Base-by-base conservation (phyloP, 2,113 vertebrate genomes). In the Crotalus viridis region DNA sequence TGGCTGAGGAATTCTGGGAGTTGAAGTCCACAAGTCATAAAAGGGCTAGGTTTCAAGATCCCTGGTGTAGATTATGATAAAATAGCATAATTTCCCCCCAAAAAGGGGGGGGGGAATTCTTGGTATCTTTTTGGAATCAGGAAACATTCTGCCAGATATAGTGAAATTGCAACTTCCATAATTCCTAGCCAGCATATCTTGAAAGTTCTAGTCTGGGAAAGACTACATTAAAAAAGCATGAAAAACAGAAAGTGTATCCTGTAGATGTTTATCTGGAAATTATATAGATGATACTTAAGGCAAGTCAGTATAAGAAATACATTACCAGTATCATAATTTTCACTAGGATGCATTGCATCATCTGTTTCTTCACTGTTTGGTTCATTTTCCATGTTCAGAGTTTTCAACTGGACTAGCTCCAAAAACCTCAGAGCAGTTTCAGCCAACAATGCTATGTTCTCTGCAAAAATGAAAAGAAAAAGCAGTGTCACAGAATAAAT, bases 401-500 rank as follows among this genome's bases (percentile, higher is more conserved):
- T 99, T 97, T 99, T 99, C 90, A 99, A 97, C 96, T 99, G 99
- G 19, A 99, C 99, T 95, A 99, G 93, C 96, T 99, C 99, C 95
- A 99, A 96, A 97, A 99, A 99, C 17, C 99, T 98, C 95, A 99
- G 97, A 43, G 99, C 99, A 46, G 99, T 99, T 98, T 99, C 99
- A 19, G 99, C 99, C 97, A 99, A 95, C 39, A 99, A 97, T 0
- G 99, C 99, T 85, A 99, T 99, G 96, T 99, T 99, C 96, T 99
- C 99, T 99, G 91, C 64, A 96, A 95, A 86, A 57, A 91, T 86
- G 94, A 94, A 92, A 89, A 52, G 1, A 89, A 64, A 89, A 92
- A 48, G 64, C 0, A 15, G 21, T 43, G 7, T 55, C 48, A 55
- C 51, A 89, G 17, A 91, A 87, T 48, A 91, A 57, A 48, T 24